Conservation (phyloP, 2,113 vertebrate species). For the Haemorhous mexicanus region DNA sequence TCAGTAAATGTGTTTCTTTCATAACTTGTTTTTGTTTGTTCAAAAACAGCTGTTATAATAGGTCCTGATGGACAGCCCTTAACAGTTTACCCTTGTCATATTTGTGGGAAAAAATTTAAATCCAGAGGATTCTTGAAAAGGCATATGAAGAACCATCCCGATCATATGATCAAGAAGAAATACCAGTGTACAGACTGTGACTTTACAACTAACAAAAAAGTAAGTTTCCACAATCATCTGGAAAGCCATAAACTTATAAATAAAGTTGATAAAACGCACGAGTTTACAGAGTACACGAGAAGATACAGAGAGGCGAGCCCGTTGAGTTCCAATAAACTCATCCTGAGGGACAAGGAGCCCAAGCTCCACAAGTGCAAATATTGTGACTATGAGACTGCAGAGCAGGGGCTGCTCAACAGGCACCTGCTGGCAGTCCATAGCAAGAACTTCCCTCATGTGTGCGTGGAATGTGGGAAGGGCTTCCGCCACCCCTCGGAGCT, state of each 20-base stretch:
- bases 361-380: conserved; percentile 98
- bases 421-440: conserved; percentile 96
- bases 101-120: conserved; percentile 99
- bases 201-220: conserved; percentile 99
- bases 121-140: conserved; percentile 97
- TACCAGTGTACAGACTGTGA: conserved; percentile 99
- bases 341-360: conserved; percentile 93
- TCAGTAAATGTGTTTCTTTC: conserved; percentile 30
- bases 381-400: conserved; percentile 96
- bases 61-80: conserved; percentile 96
- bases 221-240: conserved; percentile 97
- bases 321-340: conserved; percentile 94
- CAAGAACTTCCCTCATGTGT: conserved; percentile 97
- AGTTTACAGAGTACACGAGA: conserved; percentile 91
- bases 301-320: conserved; percentile 95
- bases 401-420: conserved; percentile 95
- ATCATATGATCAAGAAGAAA: conserved; percentile 97
- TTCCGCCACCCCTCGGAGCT: conserved; percentile 98
- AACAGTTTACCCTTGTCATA: conserved; percentile 97
- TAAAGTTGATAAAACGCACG: conserved; percentile 83
- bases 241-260: conserved; percentile 98
- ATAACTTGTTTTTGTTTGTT: conserved; percentile 63
- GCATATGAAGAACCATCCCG: conserved; percentile 99
- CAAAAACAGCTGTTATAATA: conserved; percentile 92
- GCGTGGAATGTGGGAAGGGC: conserved; percentile 96